A percentile compares a stretch with the other conserved stretches of the same genome.
Evolutionary conservation across 2,113 vertebrate species (phyloP).

Genomic region (Anguilla rostrata): DNA sequence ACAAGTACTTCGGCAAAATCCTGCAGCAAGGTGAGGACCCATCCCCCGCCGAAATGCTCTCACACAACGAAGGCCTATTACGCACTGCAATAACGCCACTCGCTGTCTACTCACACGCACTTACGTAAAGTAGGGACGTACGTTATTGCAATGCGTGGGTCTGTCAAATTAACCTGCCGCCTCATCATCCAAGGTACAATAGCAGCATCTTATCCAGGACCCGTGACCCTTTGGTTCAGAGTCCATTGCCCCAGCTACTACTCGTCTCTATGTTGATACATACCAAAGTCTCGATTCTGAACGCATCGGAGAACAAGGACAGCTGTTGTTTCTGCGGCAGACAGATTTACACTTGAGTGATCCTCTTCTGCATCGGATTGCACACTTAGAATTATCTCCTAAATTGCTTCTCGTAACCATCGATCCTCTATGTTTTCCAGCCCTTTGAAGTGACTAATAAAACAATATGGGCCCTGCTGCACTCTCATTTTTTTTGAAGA

Average conservation of each 20-base stretch:
- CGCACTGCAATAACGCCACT: no score
- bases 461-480: conserved; percentile 45
- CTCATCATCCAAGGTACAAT: conserved; percentile 22
- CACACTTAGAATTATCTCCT: conserved; percentile 19
- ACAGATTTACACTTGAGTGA: conserved; percentile 14
- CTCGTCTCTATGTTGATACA: conserved; percentile 21
- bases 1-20: conserved; percentile 81
- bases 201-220: not conserved
- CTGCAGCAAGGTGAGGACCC: conserved; percentile 82
- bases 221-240: conserved; percentile 47
- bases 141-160: not conserved
- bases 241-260: conserved; percentile 40
- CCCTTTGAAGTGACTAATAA: conserved; percentile 34
- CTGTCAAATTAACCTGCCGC: not conserved
- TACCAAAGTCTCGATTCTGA: conserved; percentile 47
- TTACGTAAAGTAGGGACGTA: not conserved
- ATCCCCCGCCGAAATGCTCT: not conserved
- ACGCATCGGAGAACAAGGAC: conserved; percentile 58
- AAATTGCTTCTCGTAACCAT: conserved; percentile 30
- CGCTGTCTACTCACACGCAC: no score
- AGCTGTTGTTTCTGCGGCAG: conserved; percentile 62
- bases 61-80: no score
- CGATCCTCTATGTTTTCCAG: conserved; percentile 17
- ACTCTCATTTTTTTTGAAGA: conserved; percentile 21
- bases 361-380: conserved; percentile 23